Evolutionary conservation across 2,888 invertebrate species (phyloP).

Genomic region (Hemaris fuciformis): DNA sequence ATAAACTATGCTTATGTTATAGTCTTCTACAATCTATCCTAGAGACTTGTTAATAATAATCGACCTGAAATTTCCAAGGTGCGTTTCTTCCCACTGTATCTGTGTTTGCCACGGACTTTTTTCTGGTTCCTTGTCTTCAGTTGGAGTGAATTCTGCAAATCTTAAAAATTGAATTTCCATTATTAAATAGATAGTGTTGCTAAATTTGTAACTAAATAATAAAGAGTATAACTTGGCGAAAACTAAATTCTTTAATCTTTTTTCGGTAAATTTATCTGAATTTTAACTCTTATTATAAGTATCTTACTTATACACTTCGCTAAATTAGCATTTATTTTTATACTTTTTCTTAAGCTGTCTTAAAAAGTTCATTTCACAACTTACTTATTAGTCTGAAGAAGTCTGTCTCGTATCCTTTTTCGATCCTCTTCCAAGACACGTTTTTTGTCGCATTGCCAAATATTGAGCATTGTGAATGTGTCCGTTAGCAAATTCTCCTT

Average conservation of each 20-base stretch:
- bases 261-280: too few relatives aligned
- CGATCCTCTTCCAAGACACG: constrained; percentile 88
- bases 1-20: too few relatives aligned
- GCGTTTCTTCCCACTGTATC: constrained; percentile 87
- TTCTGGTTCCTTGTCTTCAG: constrained; percentile 68
- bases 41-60: not conserved
- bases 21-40: too few relatives aligned
- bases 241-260: too few relatives aligned
- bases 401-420: constrained; percentile 85
- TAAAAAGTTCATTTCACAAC: constrained; percentile 47
- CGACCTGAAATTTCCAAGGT: constrained; percentile 55
- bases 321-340: too few relatives aligned
- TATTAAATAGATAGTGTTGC: too few relatives aligned
- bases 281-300: too few relatives aligned
- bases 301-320: too few relatives aligned
- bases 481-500: constrained; percentile 90
- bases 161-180: constrained; percentile 76
- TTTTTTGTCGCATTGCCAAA: constrained; percentile 87
- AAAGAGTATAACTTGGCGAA: too few relatives aligned
- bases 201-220: too few relatives aligned
- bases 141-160: constrained; percentile 79
- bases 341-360: too few relatives aligned
- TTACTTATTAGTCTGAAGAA: constrained; percentile 83
- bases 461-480: constrained; percentile 89
- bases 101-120: constrained; percentile 82